A percentile compares a stretch with the other conserved stretches of the same genome.
phyloP scores from a whole-genome alignment of 2,113 vertebrate species.

The Planiliza haematocheilus region DNA sequence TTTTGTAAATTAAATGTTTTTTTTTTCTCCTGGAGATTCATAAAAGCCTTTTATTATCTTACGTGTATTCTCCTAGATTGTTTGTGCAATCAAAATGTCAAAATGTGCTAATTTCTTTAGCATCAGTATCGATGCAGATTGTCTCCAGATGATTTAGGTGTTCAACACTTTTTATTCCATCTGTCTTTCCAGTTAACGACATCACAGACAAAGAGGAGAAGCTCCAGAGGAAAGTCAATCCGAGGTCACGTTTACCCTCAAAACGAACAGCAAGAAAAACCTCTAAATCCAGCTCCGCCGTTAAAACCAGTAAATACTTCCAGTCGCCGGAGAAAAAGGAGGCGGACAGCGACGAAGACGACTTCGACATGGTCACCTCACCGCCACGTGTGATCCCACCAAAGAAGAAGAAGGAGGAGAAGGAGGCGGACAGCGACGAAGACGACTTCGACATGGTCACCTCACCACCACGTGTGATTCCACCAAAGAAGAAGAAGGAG shows the following conservation, averaged over 20 bases:
- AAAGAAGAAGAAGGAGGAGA: conserved; percentile 77
- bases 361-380: conserved; percentile 50
- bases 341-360: conserved; percentile 39
- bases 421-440: conserved; percentile 70
- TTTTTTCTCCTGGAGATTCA: too few species aligned
- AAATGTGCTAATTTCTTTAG: too few species aligned
- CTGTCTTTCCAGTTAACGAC: conserved; percentile 49
- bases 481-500: conserved; percentile 53
- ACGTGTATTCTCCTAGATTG: too few species aligned
- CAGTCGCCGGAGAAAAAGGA: conserved; percentile 51
- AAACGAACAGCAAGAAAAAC: conserved; percentile 13
- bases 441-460: conserved; percentile 60
- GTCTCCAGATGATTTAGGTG: too few species aligned
- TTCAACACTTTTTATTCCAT: not conserved
- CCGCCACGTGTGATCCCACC: conserved; percentile 9
- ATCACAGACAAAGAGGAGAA: conserved; percentile 54
- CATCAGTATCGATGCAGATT: too few species aligned
- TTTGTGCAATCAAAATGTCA: too few species aligned
- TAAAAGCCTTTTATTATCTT: too few species aligned
- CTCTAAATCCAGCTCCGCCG: not conserved
- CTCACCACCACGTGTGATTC: not conserved
- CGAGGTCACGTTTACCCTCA: conserved; percentile 30
- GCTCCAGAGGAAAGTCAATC: conserved; percentile 62
- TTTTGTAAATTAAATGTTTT: too few species aligned
- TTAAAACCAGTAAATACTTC: conserved; percentile 81